Evolutionary conservation across 2,113 vertebrate genomes (phyloP).

Genomic region (Hipposideros armiger): DNA sequence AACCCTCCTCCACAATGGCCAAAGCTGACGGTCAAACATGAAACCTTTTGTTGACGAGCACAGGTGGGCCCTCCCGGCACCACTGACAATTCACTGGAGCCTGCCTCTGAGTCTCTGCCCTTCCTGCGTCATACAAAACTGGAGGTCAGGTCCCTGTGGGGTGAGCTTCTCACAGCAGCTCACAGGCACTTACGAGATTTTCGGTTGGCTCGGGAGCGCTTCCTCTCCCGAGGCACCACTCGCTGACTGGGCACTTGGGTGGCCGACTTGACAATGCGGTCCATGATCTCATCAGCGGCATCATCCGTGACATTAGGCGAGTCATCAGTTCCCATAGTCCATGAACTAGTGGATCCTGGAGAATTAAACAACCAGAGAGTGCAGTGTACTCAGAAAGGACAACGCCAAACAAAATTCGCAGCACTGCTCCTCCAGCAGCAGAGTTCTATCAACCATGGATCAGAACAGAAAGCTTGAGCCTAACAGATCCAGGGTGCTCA

Average conservation of each 20-base stretch:
- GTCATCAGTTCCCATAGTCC: constrained; percentile 92
- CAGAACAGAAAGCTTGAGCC: background rate
- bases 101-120: background rate
- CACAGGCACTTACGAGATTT: constrained; percentile 94
- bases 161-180: background rate
- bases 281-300: constrained; percentile 98
- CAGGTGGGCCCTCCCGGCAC: background rate
- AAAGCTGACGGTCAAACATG: background rate
- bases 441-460: background rate
- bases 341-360: constrained; percentile 91
- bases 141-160: background rate
- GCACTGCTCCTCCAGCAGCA: background rate
- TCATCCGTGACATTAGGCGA: constrained; percentile 92
- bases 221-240: constrained; percentile 94
- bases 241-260: constrained; percentile 96
- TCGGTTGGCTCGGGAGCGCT: constrained; percentile 95
- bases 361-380: constrained; percentile 9
- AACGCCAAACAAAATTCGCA: background rate
- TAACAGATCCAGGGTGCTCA: background rate
- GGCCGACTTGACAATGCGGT: constrained; percentile 97
- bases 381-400: background rate
- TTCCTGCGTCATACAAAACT: background rate
- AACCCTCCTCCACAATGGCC: background rate
- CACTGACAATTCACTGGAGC: background rate
- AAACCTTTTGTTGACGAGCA: background rate